These are phyloP conservation scores for Stictocephala bisonia DNA, from an alignment of 2,888 invertebrate genomes.

Conservation along the genomic window DNA sequence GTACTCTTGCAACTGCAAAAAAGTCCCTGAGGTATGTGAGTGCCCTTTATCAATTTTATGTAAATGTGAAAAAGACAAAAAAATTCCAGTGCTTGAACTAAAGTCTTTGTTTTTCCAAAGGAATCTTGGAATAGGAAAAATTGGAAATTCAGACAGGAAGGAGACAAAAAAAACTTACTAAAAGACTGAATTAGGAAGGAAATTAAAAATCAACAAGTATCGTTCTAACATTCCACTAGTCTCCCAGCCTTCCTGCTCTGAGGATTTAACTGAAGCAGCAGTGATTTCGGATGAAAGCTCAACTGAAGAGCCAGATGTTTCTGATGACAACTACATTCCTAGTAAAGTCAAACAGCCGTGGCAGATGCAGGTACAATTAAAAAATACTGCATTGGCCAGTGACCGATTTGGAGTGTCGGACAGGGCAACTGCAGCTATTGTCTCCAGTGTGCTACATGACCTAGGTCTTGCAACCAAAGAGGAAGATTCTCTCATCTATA, in stretches of 20 bases:
- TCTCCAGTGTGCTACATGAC: constrained; percentile 37
- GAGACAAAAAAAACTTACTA: neutral
- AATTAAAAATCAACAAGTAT: neutral
- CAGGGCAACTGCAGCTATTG: constrained; percentile 42
- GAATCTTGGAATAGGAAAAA: constrained; percentile 16
- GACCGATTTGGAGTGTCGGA: constrained; percentile 43
- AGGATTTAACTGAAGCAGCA: neutral
- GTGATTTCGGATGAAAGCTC: neutral
- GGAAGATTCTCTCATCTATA: too few relatives aligned
- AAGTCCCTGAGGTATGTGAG: neutral
- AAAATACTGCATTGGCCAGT: constrained; percentile 12
- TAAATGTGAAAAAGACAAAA: constrained; percentile 19
- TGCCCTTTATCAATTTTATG: neutral
- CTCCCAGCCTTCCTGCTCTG: constrained; percentile 1
- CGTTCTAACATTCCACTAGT: neutral
- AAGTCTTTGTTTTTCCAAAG: constrained; percentile 20
- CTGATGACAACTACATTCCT: neutral
- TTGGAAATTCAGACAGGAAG: constrained; percentile 18
- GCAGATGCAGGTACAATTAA: constrained; percentile 10
- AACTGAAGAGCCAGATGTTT: neutral
- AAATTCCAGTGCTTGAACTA: constrained; percentile 7
- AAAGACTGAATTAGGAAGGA: too few relatives aligned
- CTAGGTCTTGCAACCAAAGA: constrained; percentile 14
- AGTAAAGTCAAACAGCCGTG: constrained; percentile 2
- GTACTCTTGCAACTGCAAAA: neutral